phyloP scores from a whole-genome alignment of 2,888 invertebrate genomes.

The Rotaria sp. region DNA sequence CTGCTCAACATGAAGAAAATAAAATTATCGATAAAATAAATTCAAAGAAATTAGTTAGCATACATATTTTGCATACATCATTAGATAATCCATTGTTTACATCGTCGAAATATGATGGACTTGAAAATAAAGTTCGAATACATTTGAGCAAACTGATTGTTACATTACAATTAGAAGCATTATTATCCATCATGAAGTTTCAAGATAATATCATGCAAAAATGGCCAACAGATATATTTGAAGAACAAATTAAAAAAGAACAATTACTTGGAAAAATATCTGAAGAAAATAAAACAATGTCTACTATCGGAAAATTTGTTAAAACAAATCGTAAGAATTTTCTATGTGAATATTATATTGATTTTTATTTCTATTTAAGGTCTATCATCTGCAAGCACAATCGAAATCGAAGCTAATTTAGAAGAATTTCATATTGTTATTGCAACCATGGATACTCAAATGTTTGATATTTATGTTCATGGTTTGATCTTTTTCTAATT shows the following conservation, averaged over 20 bases:
- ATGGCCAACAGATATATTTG: too few relatives aligned
- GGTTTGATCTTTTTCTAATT: background rate
- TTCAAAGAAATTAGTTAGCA: background rate
- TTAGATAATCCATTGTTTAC: background rate
- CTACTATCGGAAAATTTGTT: background rate
- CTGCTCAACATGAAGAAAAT: background rate
- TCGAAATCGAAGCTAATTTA: background rate
- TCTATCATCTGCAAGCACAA: background rate
- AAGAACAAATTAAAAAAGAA: too few relatives aligned
- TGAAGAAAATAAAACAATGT: background rate
- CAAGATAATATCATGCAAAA: background rate
- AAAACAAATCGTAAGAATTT: background rate
- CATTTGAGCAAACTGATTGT: background rate
- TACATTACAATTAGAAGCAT: background rate
- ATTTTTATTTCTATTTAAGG: background rate
- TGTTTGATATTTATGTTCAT: background rate
- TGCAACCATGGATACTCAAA: conserved; percentile 56
- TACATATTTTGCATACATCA: background rate
- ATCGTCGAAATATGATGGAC: background rate
- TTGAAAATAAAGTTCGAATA: background rate
- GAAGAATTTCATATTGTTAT: background rate
- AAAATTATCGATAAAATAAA: background rate
- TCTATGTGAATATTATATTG: background rate
- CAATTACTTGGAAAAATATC: background rate
- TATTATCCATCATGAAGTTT: background rate